A percentile compares a stretch with the other conserved stretches of the same genome.
Conservation (phyloP, 2,797 vertebrate genomes). For the Pelochelys cantorii region DNA sequence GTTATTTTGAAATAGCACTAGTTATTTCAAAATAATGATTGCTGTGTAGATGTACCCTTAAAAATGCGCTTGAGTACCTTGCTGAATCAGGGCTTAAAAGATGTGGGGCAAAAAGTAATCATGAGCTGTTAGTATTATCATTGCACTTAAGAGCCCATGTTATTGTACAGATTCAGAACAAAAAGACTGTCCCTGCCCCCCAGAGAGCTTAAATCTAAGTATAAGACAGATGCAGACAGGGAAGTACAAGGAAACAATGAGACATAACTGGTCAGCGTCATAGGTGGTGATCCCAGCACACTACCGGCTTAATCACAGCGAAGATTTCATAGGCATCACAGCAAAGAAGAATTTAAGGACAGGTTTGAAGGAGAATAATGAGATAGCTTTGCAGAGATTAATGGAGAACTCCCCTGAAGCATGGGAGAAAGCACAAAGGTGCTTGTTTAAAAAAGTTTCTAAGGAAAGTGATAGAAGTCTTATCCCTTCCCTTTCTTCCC, state of each 20-base stretch:
- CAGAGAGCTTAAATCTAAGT: background rate
- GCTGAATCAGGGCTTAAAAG: rapidly evolving
- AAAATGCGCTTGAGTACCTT: background rate
- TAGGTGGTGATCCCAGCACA: background rate
- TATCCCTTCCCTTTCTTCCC: background rate
- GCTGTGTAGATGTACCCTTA: no score
- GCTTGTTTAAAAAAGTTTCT: constrained; percentile 4
- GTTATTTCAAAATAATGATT: no score
- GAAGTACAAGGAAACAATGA: background rate
- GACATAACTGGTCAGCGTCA: background rate
- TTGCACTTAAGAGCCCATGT: background rate
- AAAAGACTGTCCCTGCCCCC: background rate
- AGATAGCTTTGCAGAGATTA: background rate
- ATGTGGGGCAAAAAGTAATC: background rate
- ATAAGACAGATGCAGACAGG: rapidly evolving
- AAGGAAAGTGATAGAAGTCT: constrained; percentile 1
- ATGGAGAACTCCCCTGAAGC: background rate
- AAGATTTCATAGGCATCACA: background rate
- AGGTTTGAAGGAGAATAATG: constrained; percentile 2
- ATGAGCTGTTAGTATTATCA: background rate
- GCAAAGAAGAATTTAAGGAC: background rate
- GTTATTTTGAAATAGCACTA: no score
- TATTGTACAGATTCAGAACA: background rate
- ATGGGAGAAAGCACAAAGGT: constrained; percentile 14
- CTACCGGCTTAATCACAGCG: background rate